phyloP scores from a whole-genome alignment of 2,888 invertebrate genomes.

The Xestoiulus laeticollis region DNA sequence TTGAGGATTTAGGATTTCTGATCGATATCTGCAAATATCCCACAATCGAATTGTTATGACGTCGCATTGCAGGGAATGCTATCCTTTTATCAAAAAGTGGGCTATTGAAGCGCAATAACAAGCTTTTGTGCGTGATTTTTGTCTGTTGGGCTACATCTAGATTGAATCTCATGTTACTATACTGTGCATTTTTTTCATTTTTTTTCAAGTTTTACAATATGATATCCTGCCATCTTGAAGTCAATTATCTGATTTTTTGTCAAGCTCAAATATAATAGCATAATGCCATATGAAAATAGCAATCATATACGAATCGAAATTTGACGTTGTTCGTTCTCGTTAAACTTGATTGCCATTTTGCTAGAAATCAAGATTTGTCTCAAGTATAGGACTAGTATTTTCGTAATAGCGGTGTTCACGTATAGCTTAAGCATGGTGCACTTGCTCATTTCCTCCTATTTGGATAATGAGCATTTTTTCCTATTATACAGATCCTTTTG shows the following conservation, averaged over 20 bases:
- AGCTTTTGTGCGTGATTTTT: slow-evolving; percentile 13
- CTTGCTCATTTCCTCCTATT: too few species aligned
- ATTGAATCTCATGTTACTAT: background rate
- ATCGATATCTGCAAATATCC: slow-evolving; percentile 15
- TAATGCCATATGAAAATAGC: background rate
- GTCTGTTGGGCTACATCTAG: background rate
- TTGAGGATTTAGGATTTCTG: background rate
- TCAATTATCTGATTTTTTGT: background rate
- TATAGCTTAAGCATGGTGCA: too few species aligned
- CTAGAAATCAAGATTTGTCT: too few species aligned
- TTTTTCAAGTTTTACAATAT: background rate
- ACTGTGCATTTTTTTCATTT: slow-evolving; percentile 3
- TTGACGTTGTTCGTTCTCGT: too few species aligned
- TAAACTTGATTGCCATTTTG: too few species aligned
- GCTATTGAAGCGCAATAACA: background rate
- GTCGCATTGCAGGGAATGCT: background rate
- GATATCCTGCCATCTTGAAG: background rate
- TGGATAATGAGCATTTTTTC: too few species aligned
- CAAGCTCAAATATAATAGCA: background rate
- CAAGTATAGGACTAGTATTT: too few species aligned
- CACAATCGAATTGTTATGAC: slow-evolving; percentile 4
- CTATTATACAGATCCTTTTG: too few species aligned
- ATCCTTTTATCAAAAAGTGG: slow-evolving; percentile 27
- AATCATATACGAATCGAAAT: too few species aligned
- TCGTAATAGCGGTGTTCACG: too few species aligned